Conservation (phyloP, 2,888 invertebrate species). For the Dilophus febrilis region DNA sequence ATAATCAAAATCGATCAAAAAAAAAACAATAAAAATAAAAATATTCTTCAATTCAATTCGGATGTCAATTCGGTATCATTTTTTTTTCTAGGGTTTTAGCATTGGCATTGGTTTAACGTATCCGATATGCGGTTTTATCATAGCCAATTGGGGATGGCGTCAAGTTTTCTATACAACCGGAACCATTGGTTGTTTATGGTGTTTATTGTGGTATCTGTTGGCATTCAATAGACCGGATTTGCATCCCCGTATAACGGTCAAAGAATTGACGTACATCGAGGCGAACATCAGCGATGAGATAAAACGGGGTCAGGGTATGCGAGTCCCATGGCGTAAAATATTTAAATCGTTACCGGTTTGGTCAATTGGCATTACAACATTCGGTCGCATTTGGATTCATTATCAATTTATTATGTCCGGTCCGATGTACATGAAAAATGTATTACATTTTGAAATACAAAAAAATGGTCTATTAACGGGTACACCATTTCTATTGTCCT, state of each 20-base stretch:
- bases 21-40: no score
- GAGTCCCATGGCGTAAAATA: conserved; percentile 47
- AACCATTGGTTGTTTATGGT: conserved; percentile 44
- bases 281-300: conserved; percentile 38
- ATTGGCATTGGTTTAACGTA: conserved; percentile 57
- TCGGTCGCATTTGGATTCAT: conserved; percentile 59
- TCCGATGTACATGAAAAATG: conserved; percentile 51
- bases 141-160: conserved; percentile 48
- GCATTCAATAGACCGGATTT: conserved; percentile 49
- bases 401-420: conserved; percentile 55
- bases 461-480: conserved; percentile 52
- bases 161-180: conserved; percentile 54
- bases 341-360: conserved; percentile 46
- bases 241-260: conserved; percentile 47
- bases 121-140: conserved; percentile 50
- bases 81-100: conserved; percentile 41
- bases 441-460: conserved; percentile 49
- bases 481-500: conserved; percentile 50
- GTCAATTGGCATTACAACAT: conserved; percentile 54
- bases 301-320: conserved; percentile 28
- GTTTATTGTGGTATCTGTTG: conserved; percentile 47
- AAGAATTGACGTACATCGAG: conserved; percentile 48
- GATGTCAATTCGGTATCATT: no score
- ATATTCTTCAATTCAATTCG: no score
- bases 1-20: conserved; percentile 8